These are phyloP conservation scores for Lutraria rhynchaena DNA, from an alignment of 1,140 invertebrate genomes.

Conservation along the genomic window DNA sequence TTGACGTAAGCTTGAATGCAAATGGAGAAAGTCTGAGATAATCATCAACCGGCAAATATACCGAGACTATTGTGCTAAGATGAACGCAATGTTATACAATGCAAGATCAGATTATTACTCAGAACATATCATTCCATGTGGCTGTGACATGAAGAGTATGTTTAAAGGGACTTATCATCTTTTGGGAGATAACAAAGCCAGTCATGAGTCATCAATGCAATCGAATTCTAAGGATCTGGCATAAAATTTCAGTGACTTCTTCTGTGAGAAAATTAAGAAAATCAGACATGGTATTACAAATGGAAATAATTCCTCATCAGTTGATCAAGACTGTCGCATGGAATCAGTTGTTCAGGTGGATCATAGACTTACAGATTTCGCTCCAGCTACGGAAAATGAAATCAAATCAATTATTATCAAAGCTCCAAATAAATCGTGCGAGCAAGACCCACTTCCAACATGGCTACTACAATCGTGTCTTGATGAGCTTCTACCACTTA, in stretches of 20 bases:
- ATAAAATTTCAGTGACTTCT: slow-evolving; percentile 52
- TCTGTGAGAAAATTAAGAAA: slow-evolving; percentile 32
- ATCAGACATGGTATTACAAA: slow-evolving; percentile 30
- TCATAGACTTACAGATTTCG: slow-evolving; percentile 36
- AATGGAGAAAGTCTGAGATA: slow-evolving; percentile 13
- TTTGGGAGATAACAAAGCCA: slow-evolving; percentile 11
- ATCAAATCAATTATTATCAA: slow-evolving; percentile 6
- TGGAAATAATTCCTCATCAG: background rate
- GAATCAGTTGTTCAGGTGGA: too few relatives aligned
- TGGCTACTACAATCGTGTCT: slow-evolving; percentile 40
- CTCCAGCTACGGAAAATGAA: slow-evolving; percentile 14
- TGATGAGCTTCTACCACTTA: slow-evolving; percentile 28
- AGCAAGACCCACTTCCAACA: slow-evolving; percentile 42
- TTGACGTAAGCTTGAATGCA: slow-evolving; percentile 38
- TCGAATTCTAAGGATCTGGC: slow-evolving; percentile 26
- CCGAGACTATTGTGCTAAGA: slow-evolving; percentile 34
- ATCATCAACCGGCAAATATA: slow-evolving; percentile 35
- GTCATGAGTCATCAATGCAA: background rate
- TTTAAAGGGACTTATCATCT: slow-evolving; percentile 41
- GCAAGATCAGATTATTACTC: slow-evolving; percentile 30
- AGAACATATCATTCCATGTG: slow-evolving; percentile 34
- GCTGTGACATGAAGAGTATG: slow-evolving; percentile 24
- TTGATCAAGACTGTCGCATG: background rate
- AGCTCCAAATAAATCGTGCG: slow-evolving; percentile 52
- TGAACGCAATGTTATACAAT: slow-evolving; percentile 23